These are phyloP conservation scores for Hypomesus transpacificus DNA, from an alignment of 2,113 vertebrate species.

Conservation along the genomic window DNA sequence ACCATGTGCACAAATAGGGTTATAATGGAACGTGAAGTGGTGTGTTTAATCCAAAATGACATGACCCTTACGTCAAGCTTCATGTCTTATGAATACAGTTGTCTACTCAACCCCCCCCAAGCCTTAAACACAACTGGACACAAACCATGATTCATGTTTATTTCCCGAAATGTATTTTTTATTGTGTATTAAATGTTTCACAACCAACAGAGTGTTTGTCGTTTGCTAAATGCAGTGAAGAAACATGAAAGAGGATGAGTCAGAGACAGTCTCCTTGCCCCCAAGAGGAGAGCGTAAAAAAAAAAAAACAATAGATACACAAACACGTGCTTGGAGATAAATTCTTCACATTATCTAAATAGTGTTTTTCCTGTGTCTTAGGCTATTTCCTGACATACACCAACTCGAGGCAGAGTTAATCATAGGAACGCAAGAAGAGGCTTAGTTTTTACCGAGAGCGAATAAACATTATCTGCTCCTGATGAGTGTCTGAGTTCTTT, in stretches of 20 bases:
- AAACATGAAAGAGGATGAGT: constrained; percentile 4
- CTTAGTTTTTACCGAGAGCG: constrained; percentile 33
- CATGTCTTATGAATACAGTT: background rate
- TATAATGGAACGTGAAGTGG: no score
- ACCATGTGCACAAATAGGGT: no score
- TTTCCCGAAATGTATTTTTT: constrained; percentile 32
- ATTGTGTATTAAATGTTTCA: constrained; percentile 37
- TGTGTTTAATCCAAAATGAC: no score
- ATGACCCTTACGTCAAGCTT: no score
- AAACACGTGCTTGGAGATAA: constrained; percentile 31
- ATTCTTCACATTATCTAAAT: constrained; percentile 69
- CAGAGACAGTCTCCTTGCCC: background rate
- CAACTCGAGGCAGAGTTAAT: constrained; percentile 37
- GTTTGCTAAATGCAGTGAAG: constrained; percentile 4
- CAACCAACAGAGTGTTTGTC: constrained; percentile 26
- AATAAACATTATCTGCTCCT: constrained; percentile 33
- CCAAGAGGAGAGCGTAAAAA: constrained; percentile 13
- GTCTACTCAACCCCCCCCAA: background rate
- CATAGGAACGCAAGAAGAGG: constrained; percentile 50
- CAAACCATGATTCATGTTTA: background rate
- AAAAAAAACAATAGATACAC: constrained; percentile 36
- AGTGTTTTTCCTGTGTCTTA: constrained; percentile 36
- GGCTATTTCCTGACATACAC: constrained; percentile 5
- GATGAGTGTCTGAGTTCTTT: constrained; percentile 27
- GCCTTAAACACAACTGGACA: background rate